Evolutionary conservation across 2,888 invertebrate species (phyloP), one percentile per base, ranked within the genome.

Genomic region (Idaea biselata): DNA sequence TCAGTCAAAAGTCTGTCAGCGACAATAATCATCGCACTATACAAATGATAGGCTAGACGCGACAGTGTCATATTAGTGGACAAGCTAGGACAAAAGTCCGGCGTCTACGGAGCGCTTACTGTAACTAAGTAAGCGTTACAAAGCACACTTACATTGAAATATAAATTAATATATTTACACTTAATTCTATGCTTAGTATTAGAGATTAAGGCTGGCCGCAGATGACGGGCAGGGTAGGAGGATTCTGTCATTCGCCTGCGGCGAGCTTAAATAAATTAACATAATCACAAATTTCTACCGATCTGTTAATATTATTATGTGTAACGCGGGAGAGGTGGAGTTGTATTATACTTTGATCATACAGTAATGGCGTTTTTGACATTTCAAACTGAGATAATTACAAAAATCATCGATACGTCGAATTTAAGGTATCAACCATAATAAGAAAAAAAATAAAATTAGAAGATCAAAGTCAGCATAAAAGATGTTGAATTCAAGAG

Each of bases 231-330:
- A 44, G 44, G 14, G 14, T 14, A 44, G 44, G 8, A 2, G 8
- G 3, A 44, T 44, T 14, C 44, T 44, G 8, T 44, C 44, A 6
- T 8, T 44, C 44, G 44, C 11, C 44, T 44, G 44, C 44, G 44
- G 44, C 8, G 44, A 44, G 44, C 44, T 44, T 44, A 55, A 64
- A 68, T 65, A 66, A 66, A 65, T 68, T 67, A 66, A 69, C 56
- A 17, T 63, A 68, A 70, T 70, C 72, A 72, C 72, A 70, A 67
- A 60, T 61, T 63, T 66, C 60, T 66, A 71, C 70, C 67, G 61
- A 68, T 68, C 63, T 60, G 63, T 68, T 69, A 63, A 66, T 65
- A 64, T 56, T 56, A 54, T 14, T 16, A 14, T 66, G 65, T 64
- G 68, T 72, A 72, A 73, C 70, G 68, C 66, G 11, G 44, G 44